These are phyloP conservation scores for Turnix velox DNA, from an alignment of 2,113 vertebrate genomes.

Conservation along the genomic window DNA sequence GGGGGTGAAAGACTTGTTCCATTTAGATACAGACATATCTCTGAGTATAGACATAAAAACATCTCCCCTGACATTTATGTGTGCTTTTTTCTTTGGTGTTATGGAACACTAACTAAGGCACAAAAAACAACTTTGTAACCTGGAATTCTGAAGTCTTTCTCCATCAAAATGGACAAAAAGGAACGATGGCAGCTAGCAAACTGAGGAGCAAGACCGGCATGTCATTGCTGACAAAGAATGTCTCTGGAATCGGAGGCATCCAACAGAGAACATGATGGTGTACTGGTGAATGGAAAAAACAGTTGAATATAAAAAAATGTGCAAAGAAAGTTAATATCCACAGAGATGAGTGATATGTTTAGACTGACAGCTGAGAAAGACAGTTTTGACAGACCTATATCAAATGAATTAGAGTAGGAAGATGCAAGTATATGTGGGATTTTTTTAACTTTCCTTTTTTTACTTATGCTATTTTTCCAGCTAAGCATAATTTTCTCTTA, in stretches of 20 bases:
- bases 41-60: neutral
- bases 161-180: conserved; percentile 14
- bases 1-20: neutral
- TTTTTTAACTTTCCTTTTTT: neutral
- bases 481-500: neutral
- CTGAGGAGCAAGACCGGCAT: neutral
- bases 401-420: conserved; percentile 8
- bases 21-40: neutral
- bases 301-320: neutral
- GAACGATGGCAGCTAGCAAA: neutral
- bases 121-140: neutral
- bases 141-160: conserved; percentile 2
- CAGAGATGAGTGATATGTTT: conserved; percentile 6
- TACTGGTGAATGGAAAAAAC: neutral
- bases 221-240: neutral
- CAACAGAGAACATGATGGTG: neutral
- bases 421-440: neutral
- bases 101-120: conserved; percentile 13
- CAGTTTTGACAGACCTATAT: conserved; percentile 32
- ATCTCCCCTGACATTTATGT: neutral
- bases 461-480: neutral
- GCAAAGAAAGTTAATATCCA: conserved; percentile 17
- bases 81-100: neutral
- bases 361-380: conserved; percentile 37
- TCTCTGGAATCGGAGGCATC: neutral